Evolutionary conservation across 1,140 invertebrate species (phyloP), one percentile per base, ranked within the genome.

Genomic region (Copidosoma floridanum): DNA sequence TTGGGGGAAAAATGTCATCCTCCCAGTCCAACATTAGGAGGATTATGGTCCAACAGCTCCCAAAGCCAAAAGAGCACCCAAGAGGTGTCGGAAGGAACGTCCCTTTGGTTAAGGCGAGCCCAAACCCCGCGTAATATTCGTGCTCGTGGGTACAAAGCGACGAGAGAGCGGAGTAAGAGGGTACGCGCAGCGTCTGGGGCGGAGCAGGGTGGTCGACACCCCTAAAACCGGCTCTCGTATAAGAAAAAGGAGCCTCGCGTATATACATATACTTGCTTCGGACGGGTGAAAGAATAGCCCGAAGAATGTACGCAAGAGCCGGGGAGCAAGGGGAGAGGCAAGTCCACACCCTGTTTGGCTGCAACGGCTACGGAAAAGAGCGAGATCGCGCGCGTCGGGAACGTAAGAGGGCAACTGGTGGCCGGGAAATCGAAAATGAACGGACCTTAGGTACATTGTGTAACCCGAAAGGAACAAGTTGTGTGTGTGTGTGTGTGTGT

Each of bases 201-300:
- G 68, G 68, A 62, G 70, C 70, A 66, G 67, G 61, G 56, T 59
- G 66, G 63, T 65, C 68, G n/a, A n/a, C 68, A 66, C 68, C 70
- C 67, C 68, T 68, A 67, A 70, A n/a, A 69, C 61, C 66, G 63
- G 67, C 67, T 68, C 5, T 16, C 48, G 63, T 68, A n/a, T n/a
- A 72, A 70, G 68, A 68, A 72, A 69, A 67, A 66, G 56, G 62
- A n/a, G n/a, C n/a, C n/a, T n/a, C n/a, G n/a, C n/a, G n/a, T n/a
- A n/a, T n/a, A n/a, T n/a, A n/a, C n/a, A n/a, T n/a, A n/a, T n/a
- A n/a, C n/a, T n/a, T n/a, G n/a, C n/a, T n/a, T 61, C 66, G 58
- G 58, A 63, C 44, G 46, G 52, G 52, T 12, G n/a, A 55, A 48
- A 55, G 46, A 32, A 23, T 29, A 32, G 21, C 37, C 4, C 20